Base-by-base conservation (phyloP, 2,888 invertebrate genomes). In the Amphimallon solstitiale region DNA sequence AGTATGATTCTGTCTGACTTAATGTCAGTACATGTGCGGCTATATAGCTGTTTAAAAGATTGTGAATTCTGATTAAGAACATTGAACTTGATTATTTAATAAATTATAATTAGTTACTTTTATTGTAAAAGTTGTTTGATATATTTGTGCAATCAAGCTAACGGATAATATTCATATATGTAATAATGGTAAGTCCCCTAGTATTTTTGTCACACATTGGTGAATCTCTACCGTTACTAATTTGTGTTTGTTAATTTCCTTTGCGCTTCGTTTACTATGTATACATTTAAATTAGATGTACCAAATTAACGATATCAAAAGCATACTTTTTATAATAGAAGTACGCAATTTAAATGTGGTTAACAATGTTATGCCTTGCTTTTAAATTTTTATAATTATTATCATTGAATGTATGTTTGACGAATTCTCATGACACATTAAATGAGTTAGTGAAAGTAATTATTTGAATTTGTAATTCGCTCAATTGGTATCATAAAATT, bases 1-100 rank as follows among this genome's bases (percentile, higher is more conserved):
- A 59, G 56, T 59, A 59, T 59, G 56, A 59, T 9, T 29, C 14
- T 14, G 40, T 43, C 56, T 29, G 29, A 43, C 12, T 59, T 43
- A 23, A 43, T 43, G 43, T 40, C 21, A 38, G 38, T 54, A 38
- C 10, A 14, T 34, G 54, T 38, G 54, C 38, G 40, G n/a, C 19
- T 54, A 5, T 6, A 21, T 54, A 54, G 34, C 2, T 35, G 37
- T 37, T 37, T 35, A n/a, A 21, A 37, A 19, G 19, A 10, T 17
- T 12, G 7, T 19, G 6, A 45, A 10, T 45, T 45, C 29, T 29
- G 6, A 29, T 9, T 1, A 29, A 29, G 29, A 29, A 29, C 29
- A 29, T 29, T 29, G 29, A 29, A 29, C 29, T 45, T 7, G 5
- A 40, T 40, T 40, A 21, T n/a, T 14, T 38, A 38, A 21, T 7